These are phyloP conservation scores for Porites lobata DNA, from an alignment of 92 coral and sea anemone species.

Conservation along the genomic window DNA sequence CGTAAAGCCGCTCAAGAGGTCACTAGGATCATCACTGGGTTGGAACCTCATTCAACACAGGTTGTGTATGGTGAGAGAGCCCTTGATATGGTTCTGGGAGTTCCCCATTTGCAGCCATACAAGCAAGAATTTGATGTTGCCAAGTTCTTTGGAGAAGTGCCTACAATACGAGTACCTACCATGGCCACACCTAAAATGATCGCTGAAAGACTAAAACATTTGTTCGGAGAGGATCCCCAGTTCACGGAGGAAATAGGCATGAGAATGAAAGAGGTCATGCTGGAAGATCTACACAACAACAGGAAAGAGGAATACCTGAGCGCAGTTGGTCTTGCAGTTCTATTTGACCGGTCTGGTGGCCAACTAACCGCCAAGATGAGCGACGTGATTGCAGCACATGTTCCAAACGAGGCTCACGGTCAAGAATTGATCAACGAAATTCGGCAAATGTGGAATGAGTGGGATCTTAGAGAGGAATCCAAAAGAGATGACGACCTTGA, in stretches of 20 bases:
- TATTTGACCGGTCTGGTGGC: constrained; percentile 86
- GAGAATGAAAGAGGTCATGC: constrained; percentile 75
- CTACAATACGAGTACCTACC: constrained; percentile 43
- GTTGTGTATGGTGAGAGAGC: constrained; percentile 55
- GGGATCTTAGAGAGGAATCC: constrained; percentile 66
- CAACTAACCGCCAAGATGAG: constrained; percentile 68
- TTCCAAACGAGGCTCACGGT: constrained; percentile 29
- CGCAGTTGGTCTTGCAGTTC: constrained; percentile 65
- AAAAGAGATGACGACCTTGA: constrained; percentile 55
- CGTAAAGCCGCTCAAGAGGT: constrained; percentile 68
- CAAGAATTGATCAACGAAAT: constrained; percentile 48
- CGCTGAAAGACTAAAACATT: constrained; percentile 43
- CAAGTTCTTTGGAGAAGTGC: constrained; percentile 54
- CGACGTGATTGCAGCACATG: constrained; percentile 53
- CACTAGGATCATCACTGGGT: constrained; percentile 54
- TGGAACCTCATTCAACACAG: constrained; percentile 41
- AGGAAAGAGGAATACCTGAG: constrained; percentile 86
- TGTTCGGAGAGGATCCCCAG: constrained; percentile 76
- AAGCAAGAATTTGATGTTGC: constrained; percentile 48
- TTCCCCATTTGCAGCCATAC: too few relatives aligned
- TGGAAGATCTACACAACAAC: constrained; percentile 75
- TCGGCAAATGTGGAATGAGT: constrained; percentile 68
- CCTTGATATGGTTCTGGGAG: constrained; percentile 51
- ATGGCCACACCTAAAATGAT: constrained; percentile 48
- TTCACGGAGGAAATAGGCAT: constrained; percentile 71